Base-by-base conservation (phyloP, 1,140 invertebrate species). In the Hylaeus anthracinus region DNA sequence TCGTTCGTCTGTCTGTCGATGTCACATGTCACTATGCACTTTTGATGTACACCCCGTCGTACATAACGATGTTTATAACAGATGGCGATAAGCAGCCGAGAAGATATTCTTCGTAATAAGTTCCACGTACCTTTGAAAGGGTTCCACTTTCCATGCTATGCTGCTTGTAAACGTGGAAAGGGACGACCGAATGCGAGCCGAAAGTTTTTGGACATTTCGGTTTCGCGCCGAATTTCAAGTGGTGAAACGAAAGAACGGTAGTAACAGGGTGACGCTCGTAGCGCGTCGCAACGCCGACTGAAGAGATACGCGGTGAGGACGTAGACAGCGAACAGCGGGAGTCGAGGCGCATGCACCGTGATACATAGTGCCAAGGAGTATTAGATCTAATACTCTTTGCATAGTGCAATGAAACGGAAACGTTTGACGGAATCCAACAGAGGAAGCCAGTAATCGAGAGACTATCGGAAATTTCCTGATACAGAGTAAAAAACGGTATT, bases 281-380 rank as follows among this genome's bases (percentile, higher is more conserved):
- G 69, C 85, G 85, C 73, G 85, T 87, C 85, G 84, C 85, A 76
- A 79, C 81, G 85, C 85, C 10, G 72, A 87, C 85, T 87, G 85
- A 56, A 83, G 84, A 83, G 75, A 83, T 79, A 66, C 71, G 53
- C 80, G 80, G 71, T 72, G 55, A 74, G 75, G 60, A 73, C 64
- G 72, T 83, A 69, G 39, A 6, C 61, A 26, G 26, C 48, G 75
- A 58, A 56, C 48, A 39, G 45, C 55, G 15, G n/a, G 65, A 63
- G 67, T 8, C 61, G 70, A 26, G 71, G 86, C 85, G 85, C 86
- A 86, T 86, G 85, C 86, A 72, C 73, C 61, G 51, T 61, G 12
- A 66, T 72, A 63, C 56, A 5, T 26, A 26, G 26, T 26, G 26
- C 26, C 26, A 26, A 26, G 0, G 26, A 26, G 26, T 26, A 26